Base-by-base conservation (phyloP, 2,797 vertebrate species). In the Hafferia zeledoni region DNA sequence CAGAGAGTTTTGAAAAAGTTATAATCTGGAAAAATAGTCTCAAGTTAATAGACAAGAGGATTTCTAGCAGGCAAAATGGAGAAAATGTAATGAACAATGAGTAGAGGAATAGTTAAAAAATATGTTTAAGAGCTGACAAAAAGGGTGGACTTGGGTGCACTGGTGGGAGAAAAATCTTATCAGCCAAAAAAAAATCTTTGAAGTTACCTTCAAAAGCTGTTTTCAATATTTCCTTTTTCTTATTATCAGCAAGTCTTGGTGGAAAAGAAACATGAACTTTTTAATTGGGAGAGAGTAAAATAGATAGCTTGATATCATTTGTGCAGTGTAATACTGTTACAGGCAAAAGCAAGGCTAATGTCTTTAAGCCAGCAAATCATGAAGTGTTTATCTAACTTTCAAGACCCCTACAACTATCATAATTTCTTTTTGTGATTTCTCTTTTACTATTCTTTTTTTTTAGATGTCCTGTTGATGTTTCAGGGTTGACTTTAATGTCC, bases 311-410 rank as follows among this genome's bases (percentile, higher is more conserved):
- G 17, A 33, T 85, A 90, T 13, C 13, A 75, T 77, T 95, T 72
- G 27, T 89, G 75, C 31, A 82, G 67, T 33, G 13, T 31, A 84
- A 47, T 46, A 57, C 33, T 63, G 50, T 28, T 61, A 41, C 56
- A 70, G 87, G 49, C 46, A 89, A 95, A 31, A 44, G 69, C 74
- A 81, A 80, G 44, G 65, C 33, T 70, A 83, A 82, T 60, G 84
- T 90, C 52, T 88, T 63, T 64, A 94, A 60, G 15, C 16, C 87
- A 95, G 52, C 25, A 94, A 93, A 75, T 80, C 72, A 50, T 80
- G 33, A 75, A 90, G 74, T 76, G 83, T 93, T 95, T 93, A 89
- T 83, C 83, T 95, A 94, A 91, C 81, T 92, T 91, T 50, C 47
- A 87, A 86, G 81, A 71, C 23, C 65, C 71, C 82, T 84, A 84